Conservation (phyloP, 2,797 vertebrate species). For the Limnodromus scolopaceus region DNA sequence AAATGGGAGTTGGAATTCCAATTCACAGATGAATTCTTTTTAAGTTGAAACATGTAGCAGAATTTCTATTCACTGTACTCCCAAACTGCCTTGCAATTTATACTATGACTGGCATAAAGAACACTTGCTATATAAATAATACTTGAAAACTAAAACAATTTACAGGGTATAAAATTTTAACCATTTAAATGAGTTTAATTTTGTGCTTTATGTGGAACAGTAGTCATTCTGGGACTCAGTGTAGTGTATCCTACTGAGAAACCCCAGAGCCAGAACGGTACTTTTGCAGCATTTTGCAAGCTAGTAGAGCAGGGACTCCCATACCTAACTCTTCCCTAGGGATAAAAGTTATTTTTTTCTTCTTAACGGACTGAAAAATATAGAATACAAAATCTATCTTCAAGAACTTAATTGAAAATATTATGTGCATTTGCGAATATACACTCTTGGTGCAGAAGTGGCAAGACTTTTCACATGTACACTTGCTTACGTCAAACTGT, state of each 20-base stretch:
- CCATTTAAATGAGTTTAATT: neutral
- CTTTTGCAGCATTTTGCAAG: neutral
- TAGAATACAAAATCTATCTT: neutral
- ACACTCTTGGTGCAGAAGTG: neutral
- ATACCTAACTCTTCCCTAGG: neutral
- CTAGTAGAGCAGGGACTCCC: neutral
- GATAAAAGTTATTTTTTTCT: neutral
- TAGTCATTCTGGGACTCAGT: neutral
- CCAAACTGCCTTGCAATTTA: neutral
- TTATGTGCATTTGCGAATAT: neutral
- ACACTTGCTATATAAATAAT: neutral
- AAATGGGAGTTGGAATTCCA: neutral
- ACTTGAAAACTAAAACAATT: neutral
- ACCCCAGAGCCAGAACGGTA: neutral
- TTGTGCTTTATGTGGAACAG: neutral
- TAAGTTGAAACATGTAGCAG: neutral
- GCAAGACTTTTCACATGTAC: neutral
- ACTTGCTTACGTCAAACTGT: rapidly evolving
- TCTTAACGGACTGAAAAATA: neutral
- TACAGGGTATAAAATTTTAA: neutral
- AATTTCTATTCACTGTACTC: neutral
- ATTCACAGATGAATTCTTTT: neutral
- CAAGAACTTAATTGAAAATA: neutral
- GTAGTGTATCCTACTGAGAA: neutral
- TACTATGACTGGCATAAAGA: neutral